phyloP scores from a whole-genome alignment of 2,888 invertebrate species.

The Muschampia plurimacula region DNA sequence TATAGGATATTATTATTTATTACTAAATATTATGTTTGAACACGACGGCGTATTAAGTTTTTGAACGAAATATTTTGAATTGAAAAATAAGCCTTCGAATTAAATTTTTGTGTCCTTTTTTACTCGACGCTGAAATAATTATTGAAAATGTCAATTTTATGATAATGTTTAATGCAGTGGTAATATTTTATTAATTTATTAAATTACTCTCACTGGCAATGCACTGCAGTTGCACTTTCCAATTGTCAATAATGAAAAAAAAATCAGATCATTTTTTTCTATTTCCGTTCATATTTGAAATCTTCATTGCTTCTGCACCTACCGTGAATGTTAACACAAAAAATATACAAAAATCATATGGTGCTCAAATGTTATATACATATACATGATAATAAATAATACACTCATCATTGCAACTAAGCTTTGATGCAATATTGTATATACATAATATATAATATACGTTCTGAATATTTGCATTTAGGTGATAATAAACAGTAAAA shows the following conservation, averaged over 20 bases:
- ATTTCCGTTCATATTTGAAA: no score
- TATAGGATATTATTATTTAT: not conserved
- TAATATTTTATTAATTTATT: not conserved
- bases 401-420: constrained; percentile 25
- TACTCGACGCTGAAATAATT: no score
- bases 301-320: constrained; percentile 11
- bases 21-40: not conserved
- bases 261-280: no score
- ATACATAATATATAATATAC: constrained; percentile 21
- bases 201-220: not conserved
- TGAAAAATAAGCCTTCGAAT: no score
- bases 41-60: not conserved
- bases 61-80: not conserved
- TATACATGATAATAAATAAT: constrained; percentile 30
- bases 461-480: constrained; percentile 27
- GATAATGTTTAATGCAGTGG: not conserved
- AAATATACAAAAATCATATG: constrained; percentile 32
- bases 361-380: constrained; percentile 35
- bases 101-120: no score
- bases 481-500: constrained; percentile 16
- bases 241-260: no score
- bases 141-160: no score
- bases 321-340: constrained; percentile 13
- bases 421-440: constrained; percentile 29
- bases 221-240: no score